Base-by-base conservation (phyloP, 2,888 invertebrate species). In the Drosophila falleni region DNA sequence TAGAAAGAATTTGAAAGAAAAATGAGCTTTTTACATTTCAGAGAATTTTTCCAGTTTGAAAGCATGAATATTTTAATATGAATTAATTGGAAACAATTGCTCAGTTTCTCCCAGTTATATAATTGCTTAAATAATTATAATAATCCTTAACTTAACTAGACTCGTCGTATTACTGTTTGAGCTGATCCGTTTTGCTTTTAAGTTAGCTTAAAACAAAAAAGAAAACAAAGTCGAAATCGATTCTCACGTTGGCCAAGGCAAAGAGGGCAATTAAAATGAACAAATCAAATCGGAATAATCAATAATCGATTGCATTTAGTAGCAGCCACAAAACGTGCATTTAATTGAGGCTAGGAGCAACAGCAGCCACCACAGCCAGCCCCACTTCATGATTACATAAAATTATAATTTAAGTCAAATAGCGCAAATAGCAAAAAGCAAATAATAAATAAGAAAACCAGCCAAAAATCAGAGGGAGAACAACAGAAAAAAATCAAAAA, bases 381-480 rank as follows among this genome's bases (percentile, higher is more conserved):
- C 71, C 76, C 65, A 74, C 62, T 72, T 70, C 80, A 80, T 81
- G 89, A 89, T 87, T 87, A 89, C 79, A 87, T 78, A 87, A 87
- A 87, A 87, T 87, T 87, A 89, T 87, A 87, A 86, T 85, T 87
- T 82, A 89, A 87, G 85, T 87, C 89, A 87, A 87, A 87, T 78
- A 87, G 78, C 74, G 74, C 72, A 76, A 82, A 73, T 72, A 69
- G 60, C 74, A 77, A 81, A 77, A 61, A 60, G 47, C 65, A 74
- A 72, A 78, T 63, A 74, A 72, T 70, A 72, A 82, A 80, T 78
- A 73, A 74, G 64, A 69, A 79, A 84, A 72, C 64, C 77, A 72
- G 74, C 71, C 71, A 49, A 70, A 84, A 78, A 62, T 63, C 61
- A 69, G 55, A 60, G 44, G 41, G 49, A 58, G 55, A 58, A 59